Evolutionary conservation across 2,888 invertebrate genomes (phyloP), one percentile per base, ranked within the genome.

Genomic region (Celastrina argiolus): DNA sequence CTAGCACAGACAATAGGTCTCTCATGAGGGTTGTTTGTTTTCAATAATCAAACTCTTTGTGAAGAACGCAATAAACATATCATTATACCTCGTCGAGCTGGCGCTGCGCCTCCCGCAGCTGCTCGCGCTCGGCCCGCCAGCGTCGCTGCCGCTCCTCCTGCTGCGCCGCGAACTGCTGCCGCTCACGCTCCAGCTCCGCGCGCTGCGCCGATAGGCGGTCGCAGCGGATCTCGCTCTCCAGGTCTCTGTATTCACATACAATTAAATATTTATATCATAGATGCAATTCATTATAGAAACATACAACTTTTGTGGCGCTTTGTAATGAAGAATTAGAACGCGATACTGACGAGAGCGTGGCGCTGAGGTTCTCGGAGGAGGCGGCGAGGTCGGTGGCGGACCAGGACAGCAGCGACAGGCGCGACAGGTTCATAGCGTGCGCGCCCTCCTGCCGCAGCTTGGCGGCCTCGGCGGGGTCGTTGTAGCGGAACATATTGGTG

Each of bases 391-490:
- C 96, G 34, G 95, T 94, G 74, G 96, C 94, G 70, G 96, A 96
- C 93, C 95, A 95, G 81, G 96, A 96, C 59, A 96, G 92, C 72
- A 97, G 91, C 22, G 97, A 97, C 65, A 96, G 91, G 2, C 97
- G 92, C 16, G 97, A 96, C 73, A 97, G 93, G 88, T 96, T 96
- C 81, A 93, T 92, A 65, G 94, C 94, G 22, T 94, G 94, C 74
- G 92, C 93, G 69, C 94, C 94, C 77, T 95, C 95, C 80, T 94
- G 95, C 31, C 96, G 92, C 72, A 97, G 87, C 82, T 96, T 95
- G 42, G 97, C 97, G 1, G 97, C 97, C 80, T 97, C 97, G 0
- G 94, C 96, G 12, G 97, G 97, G 91, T 97, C 96, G 87, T 97
- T 97, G 85, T 96, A 97, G 51, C 97, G 95, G 84, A 96, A 96